Percentiles rank a stretch among this genome's conserved stretches.
Conservation (phyloP, 2,113 vertebrate genomes). For the Fulica atra region DNA sequence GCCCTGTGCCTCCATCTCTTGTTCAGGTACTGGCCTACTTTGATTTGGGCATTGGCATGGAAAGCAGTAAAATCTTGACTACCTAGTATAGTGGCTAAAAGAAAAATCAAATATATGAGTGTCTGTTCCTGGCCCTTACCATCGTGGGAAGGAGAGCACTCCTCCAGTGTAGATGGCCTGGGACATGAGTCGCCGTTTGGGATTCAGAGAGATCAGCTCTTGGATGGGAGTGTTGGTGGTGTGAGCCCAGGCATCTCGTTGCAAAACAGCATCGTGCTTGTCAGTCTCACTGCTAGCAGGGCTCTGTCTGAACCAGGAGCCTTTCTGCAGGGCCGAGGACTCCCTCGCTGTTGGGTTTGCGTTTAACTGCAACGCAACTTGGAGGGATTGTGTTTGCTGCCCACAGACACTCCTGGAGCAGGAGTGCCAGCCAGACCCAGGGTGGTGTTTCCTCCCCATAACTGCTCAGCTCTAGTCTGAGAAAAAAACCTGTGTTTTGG, state of each 20-base stretch:
- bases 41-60: not conserved
- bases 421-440: not conserved
- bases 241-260: accelerated
- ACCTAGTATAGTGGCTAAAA: accelerated
- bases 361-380: not conserved
- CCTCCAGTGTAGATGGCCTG: not conserved
- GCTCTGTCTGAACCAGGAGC: not conserved
- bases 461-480: not conserved
- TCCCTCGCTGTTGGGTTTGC: not conserved
- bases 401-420: not conserved
- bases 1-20: not conserved
- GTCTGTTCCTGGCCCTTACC: not conserved
- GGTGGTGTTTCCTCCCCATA: accelerated
- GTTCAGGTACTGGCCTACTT: not conserved
- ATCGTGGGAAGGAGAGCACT: not conserved
- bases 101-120: not conserved
- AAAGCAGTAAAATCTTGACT: not conserved
- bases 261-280: not conserved
- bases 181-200: not conserved
- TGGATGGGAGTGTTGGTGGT: accelerated
- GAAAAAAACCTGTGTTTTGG: accelerated
- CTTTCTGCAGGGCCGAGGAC: not conserved
- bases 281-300: accelerated
- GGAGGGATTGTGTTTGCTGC: not conserved
- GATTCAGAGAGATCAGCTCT: not conserved